Evolutionary conservation across 2,797 vertebrate species (phyloP).

Genomic region (Chloroceryle inda): DNA sequence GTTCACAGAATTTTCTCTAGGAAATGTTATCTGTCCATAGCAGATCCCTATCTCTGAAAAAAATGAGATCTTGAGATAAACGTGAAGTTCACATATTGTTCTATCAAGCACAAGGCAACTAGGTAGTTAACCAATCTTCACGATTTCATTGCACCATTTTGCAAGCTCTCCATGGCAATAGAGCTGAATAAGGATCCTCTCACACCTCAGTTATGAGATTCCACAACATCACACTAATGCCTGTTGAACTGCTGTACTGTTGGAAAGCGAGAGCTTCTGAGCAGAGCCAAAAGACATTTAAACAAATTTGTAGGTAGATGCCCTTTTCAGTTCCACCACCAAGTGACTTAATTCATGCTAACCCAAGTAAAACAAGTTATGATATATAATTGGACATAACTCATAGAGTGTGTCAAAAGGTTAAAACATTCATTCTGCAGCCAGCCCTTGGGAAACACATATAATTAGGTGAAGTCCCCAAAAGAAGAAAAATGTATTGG

Average conservation of each 20-base stretch:
- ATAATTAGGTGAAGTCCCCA: rapidly evolving
- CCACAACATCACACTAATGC: neutral
- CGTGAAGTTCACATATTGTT: neutral
- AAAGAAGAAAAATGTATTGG: neutral
- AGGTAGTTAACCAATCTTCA: neutral
- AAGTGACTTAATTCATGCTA: neutral
- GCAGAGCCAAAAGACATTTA: neutral
- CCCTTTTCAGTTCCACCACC: neutral
- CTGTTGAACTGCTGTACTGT: neutral
- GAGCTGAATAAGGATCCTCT: neutral
- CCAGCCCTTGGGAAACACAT: neutral
- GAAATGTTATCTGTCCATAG: neutral
- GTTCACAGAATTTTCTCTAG: neutral
- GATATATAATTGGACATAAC: neutral
- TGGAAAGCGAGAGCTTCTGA: neutral
- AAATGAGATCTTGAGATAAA: neutral
- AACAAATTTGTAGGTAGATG: neutral
- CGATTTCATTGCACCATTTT: neutral
- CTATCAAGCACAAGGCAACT: neutral
- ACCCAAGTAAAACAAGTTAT: neutral
- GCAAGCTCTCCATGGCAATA: neutral
- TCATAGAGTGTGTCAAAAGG: neutral
- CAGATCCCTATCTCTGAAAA: neutral
- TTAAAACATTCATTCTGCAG: neutral
- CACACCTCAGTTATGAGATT: neutral